Evolutionary conservation across 2,113 vertebrate species (phyloP), one percentile per base, ranked within the genome.

Genomic region (Mirounga angustirostris): DNA sequence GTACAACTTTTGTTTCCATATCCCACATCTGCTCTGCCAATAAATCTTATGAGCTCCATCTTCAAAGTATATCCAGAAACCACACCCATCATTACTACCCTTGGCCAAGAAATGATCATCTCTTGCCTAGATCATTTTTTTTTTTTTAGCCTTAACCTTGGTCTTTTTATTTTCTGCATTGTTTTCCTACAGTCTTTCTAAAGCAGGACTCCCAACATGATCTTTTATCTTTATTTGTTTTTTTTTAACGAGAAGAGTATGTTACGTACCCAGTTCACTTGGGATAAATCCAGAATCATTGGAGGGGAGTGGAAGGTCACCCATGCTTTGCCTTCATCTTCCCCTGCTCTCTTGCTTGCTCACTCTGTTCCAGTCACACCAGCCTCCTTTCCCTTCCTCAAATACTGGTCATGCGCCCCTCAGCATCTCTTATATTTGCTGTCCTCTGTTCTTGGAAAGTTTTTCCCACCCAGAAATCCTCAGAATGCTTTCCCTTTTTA

Each of bases 171-270:
- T 84, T 90, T 79, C 7, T 52, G 1, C 56, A 52, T 74, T 59
- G 16, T 85, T 89, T 50, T 63, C 22, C 10, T 67, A n/a, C 1
- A 92, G 65, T 63, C 58, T 86, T 96, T 94, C 79, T 40, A 83
- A 56, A 94, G n/a, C 18, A 19, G 13, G 18, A 21, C 6, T 79
- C 43, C 50, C 2, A 30, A 83, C 1, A 22, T 11, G 12, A 78
- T 52, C 24, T 4, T 58, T 87, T 22, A 71, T 71, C 4, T 71
- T 71, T 73, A 24, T 16, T 76, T 61, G 3, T 61, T n/a, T 67
- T 67, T 33, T 46, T 82, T 15, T 28, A 36, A 76, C 36, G 7
- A 54, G 65, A 78, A 81, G 40, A 92, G 16, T 9, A 33, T n/a
- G 40, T 71, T 71, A 63, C 1, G 4, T 0, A 3, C 30, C 19